phyloP scores from a whole-genome alignment of 2,888 invertebrate genomes.

The Caenorhabditis becei region DNA sequence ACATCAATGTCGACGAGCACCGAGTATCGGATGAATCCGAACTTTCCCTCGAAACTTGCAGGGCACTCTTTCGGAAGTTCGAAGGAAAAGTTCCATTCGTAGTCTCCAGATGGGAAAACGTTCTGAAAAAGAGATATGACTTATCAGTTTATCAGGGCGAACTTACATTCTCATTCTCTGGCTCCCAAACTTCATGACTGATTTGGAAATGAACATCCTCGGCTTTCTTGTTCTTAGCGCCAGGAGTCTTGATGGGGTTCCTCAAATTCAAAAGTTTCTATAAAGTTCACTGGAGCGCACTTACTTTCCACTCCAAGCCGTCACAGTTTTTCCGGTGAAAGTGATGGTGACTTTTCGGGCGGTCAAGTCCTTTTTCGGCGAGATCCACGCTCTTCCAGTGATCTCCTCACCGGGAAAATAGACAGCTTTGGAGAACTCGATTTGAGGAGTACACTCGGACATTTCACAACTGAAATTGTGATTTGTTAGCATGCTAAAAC shows the following conservation, averaged over 20 bases:
- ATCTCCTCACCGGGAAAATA: constrained; percentile 50
- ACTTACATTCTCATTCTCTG: constrained; percentile 25
- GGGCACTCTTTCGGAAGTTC: constrained; percentile 53
- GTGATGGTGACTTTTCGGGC: constrained; percentile 46
- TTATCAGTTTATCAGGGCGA: not conserved
- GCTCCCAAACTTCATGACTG: constrained; percentile 46
- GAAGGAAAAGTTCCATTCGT: constrained; percentile 60
- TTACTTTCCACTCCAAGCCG: constrained; percentile 13
- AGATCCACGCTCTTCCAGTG: constrained; percentile 30
- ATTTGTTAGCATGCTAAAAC: not conserved
- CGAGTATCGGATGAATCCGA: constrained; percentile 47
- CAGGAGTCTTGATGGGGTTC: not conserved
- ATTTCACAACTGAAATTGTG: not conserved
- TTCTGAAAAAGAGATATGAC: not conserved
- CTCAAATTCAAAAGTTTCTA: constrained; percentile 8
- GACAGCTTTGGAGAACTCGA: constrained; percentile 35
- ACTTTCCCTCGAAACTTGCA: constrained; percentile 47
- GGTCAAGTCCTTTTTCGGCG: constrained; percentile 15
- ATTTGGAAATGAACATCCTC: constrained; percentile 38
- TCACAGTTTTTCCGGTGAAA: constrained; percentile 35
- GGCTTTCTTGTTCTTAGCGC: constrained; percentile 13
- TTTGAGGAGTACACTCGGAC: constrained; percentile 4
- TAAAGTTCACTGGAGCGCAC: not conserved
- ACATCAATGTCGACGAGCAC: constrained; percentile 39
- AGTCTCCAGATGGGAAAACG: constrained; percentile 52